phyloP scores from a whole-genome alignment of 2,888 invertebrate species.

The Lasioglossum lativentre region DNA sequence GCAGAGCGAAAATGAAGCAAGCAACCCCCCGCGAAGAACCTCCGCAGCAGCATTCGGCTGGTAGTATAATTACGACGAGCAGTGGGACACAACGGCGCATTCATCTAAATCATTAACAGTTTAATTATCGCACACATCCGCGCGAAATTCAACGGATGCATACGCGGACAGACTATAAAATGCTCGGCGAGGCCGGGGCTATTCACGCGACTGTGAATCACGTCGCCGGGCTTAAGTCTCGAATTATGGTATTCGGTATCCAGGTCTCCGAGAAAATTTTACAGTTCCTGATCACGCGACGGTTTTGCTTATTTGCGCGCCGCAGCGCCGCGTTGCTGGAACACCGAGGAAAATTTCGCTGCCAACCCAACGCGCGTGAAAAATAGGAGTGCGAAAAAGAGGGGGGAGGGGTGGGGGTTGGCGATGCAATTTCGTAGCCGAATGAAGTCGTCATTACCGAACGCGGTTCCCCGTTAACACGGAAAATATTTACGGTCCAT shows the following conservation, averaged over 20 bases:
- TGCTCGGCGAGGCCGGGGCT: neutral
- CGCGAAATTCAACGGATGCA: neutral
- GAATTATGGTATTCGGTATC: slow-evolving; percentile 16
- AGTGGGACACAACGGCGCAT: neutral
- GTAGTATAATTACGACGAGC: neutral
- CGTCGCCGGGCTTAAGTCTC: slow-evolving; percentile 13
- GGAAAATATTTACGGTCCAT: slow-evolving; percentile 62
- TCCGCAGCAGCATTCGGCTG: neutral
- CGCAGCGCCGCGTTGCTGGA: neutral
- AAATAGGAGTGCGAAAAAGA: neutral
- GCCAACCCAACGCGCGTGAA: neutral
- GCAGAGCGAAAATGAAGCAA: neutral
- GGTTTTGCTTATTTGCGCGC: neutral
- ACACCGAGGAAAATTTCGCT: neutral
- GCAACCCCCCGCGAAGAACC: neutral
- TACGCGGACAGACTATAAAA: neutral
- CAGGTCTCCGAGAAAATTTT: slow-evolving; percentile 18
- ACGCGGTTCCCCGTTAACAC: neutral
- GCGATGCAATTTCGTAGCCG: slow-evolving; percentile 9
- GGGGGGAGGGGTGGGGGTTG: too few relatives aligned
- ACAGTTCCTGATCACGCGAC: slow-evolving; percentile 34
- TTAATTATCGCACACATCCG: neutral
- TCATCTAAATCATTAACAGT: neutral
- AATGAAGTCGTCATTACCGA: slow-evolving; percentile 14
- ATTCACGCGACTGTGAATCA: slow-evolving; percentile 23